Evolutionary conservation across 2,797 vertebrate species (phyloP).

Genomic region (Echiichthys vipera): DNA sequence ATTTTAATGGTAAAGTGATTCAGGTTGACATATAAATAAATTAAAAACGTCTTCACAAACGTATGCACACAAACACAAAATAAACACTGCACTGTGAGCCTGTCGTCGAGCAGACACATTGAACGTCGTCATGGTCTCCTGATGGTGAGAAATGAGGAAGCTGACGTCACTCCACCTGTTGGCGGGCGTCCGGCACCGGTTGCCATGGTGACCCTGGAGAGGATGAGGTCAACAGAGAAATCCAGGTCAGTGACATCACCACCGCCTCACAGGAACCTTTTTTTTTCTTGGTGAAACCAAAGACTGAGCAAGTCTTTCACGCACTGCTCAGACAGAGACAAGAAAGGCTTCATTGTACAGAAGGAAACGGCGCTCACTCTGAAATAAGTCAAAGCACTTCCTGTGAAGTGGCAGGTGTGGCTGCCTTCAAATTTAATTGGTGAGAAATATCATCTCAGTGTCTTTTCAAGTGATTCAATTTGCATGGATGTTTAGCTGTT

Average conservation of each 20-base stretch:
- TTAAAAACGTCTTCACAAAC: neutral
- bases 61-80: neutral
- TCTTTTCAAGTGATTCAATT: conserved; percentile 40
- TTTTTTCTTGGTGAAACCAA: conserved; percentile 41
- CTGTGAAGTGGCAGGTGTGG: conserved; percentile 18
- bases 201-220: conserved; percentile 76
- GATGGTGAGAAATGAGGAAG: conserved; percentile 56
- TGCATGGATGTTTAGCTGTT: conserved; percentile 21
- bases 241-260: conserved; percentile 61
- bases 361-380: conserved; percentile 15
- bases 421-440: conserved; percentile 40
- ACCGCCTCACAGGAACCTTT: conserved; percentile 6
- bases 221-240: conserved; percentile 21
- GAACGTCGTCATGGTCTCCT: conserved; percentile 37
- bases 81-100: neutral
- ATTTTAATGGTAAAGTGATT: neutral
- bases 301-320: conserved; percentile 53
- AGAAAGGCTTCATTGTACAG: conserved; percentile 66
- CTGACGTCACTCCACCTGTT: conserved; percentile 80
- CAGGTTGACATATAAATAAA: neutral
- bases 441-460: conserved; percentile 16
- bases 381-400: conserved; percentile 29
- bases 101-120: neutral
- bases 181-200: conserved; percentile 70
- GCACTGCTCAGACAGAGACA: conserved; percentile 39